These are phyloP conservation scores for Aromia moschata DNA, from an alignment of 2,888 invertebrate species.

Conservation along the genomic window DNA sequence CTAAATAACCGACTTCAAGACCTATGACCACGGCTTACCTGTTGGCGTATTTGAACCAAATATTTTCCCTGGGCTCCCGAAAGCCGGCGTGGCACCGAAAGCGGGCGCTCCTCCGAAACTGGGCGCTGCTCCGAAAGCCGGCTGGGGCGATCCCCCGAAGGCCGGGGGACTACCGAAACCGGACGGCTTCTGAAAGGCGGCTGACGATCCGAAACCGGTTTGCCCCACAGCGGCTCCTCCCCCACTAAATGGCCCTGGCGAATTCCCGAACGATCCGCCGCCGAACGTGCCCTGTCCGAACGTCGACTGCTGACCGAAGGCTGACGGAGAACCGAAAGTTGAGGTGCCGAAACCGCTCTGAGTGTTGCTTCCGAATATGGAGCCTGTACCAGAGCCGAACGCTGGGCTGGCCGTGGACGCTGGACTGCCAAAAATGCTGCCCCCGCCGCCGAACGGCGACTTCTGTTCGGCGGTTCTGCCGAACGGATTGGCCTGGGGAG, in stretches of 20 bases:
- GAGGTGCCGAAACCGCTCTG: slow-evolving; percentile 33
- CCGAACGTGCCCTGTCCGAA: slow-evolving; percentile 53
- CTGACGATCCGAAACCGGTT: slow-evolving; percentile 59
- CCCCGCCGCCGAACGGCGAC: slow-evolving; percentile 31
- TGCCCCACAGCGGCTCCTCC: slow-evolving; percentile 58
- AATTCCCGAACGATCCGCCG: slow-evolving; percentile 42
- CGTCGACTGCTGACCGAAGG: slow-evolving; percentile 47
- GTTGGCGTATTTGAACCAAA: slow-evolving; percentile 54
- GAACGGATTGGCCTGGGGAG: slow-evolving; percentile 39
- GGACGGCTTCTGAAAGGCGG: slow-evolving; percentile 53
- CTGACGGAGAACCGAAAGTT: slow-evolving; percentile 36
- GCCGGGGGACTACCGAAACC: slow-evolving; percentile 54
- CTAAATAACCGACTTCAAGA: neutral
- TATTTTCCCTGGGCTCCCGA: slow-evolving; percentile 62
- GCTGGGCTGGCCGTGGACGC: slow-evolving; percentile 34
- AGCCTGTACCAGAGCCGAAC: slow-evolving; percentile 34
- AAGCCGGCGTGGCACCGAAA: slow-evolving; percentile 51
- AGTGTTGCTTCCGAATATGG: slow-evolving; percentile 31
- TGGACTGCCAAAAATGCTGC: slow-evolving; percentile 35
- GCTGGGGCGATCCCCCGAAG: slow-evolving; percentile 58
- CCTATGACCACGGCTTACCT: slow-evolving; percentile 22
- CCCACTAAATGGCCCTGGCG: slow-evolving; percentile 57
- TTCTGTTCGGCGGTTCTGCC: slow-evolving; percentile 29
- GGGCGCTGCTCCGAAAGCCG: slow-evolving; percentile 63
- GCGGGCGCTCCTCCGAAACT: slow-evolving; percentile 63